Conservation (phyloP, 2,888 invertebrate species). For the Cremastinae sp. region DNA sequence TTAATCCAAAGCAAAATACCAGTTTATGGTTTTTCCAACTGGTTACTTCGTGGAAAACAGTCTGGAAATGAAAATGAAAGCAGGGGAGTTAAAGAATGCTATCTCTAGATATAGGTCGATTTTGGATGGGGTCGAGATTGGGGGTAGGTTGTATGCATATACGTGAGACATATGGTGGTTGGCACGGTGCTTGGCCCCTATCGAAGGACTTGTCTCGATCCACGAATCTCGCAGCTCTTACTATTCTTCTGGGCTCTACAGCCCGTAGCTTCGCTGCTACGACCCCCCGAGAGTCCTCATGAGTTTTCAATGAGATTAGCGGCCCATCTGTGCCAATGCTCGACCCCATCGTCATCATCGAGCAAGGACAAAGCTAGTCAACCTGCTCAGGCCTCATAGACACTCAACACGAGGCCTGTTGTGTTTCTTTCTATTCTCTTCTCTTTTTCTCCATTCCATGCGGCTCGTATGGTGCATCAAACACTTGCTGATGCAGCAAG, state of each 20-base stretch:
- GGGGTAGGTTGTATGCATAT: constrained; percentile 70
- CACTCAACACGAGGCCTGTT: constrained; percentile 68
- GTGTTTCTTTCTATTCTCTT: constrained; percentile 41
- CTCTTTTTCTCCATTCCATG: constrained; percentile 34
- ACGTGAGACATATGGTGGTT: constrained; percentile 80
- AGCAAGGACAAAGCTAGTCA: constrained; percentile 78
- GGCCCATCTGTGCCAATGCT: constrained; percentile 79
- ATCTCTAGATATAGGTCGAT: constrained; percentile 34
- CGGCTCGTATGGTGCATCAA: constrained; percentile 45
- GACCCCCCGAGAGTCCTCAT: constrained; percentile 77
- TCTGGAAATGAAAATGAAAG: not conserved
- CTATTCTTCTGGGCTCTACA: constrained; percentile 43
- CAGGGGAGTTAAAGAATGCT: constrained; percentile 4
- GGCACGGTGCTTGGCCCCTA: constrained; percentile 75
- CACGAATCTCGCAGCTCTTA: constrained; percentile 65
- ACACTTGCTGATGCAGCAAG: constrained; percentile 59
- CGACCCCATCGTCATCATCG: constrained; percentile 78
- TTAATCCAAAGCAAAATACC: not conserved
- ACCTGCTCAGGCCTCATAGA: constrained; percentile 75
- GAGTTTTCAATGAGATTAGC: constrained; percentile 81
- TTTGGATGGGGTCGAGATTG: constrained; percentile 53
- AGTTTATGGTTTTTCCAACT: constrained; percentile 10
- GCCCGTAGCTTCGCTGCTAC: constrained; percentile 56
- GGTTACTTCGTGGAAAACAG: constrained; percentile 3
- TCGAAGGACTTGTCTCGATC: constrained; percentile 64